A percentile compares a stretch with the other conserved stretches of the same genome.
These are phyloP conservation scores for Harpalus rubripes DNA, from an alignment of 2,888 invertebrate genomes.

Conservation along the genomic window DNA sequence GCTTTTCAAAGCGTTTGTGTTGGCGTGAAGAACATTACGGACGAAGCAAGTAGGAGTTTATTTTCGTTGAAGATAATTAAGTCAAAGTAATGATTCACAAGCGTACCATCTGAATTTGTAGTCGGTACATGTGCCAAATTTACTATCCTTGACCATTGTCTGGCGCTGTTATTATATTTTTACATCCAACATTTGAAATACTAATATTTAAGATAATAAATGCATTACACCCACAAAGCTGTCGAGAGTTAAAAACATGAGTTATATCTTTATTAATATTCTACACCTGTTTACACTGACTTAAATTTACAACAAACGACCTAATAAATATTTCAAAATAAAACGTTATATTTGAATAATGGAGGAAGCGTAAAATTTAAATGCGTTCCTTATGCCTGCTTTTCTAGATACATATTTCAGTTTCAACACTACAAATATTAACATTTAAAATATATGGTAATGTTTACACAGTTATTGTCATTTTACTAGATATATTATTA, in stretches of 20 bases:
- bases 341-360: background rate
- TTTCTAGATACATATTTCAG: background rate
- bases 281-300: slow-evolving; percentile 13
- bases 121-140: slow-evolving; percentile 21
- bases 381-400: background rate
- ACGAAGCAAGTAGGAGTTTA: background rate
- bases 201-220: slow-evolving; percentile 13
- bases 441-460: background rate
- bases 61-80: slow-evolving; percentile 31
- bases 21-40: slow-evolving; percentile 1
- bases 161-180: slow-evolving; percentile 38
- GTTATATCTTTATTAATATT: slow-evolving; percentile 28
- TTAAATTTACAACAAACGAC: slow-evolving; percentile 8
- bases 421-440: background rate
- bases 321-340: slow-evolving; percentile 12
- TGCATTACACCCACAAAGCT: slow-evolving; percentile 3
- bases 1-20: slow-evolving; percentile 5
- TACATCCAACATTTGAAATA: slow-evolving; percentile 25
- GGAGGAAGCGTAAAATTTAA: background rate
- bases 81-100: slow-evolving; percentile 34
- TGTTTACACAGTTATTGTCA: background rate
- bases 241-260: slow-evolving; percentile 25
- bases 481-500: background rate
- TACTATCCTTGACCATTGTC: slow-evolving; percentile 35
- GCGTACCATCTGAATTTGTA: background rate